Evolutionary conservation across 2,113 vertebrate genomes (phyloP).

Genomic region (Parotia lawesii): DNA sequence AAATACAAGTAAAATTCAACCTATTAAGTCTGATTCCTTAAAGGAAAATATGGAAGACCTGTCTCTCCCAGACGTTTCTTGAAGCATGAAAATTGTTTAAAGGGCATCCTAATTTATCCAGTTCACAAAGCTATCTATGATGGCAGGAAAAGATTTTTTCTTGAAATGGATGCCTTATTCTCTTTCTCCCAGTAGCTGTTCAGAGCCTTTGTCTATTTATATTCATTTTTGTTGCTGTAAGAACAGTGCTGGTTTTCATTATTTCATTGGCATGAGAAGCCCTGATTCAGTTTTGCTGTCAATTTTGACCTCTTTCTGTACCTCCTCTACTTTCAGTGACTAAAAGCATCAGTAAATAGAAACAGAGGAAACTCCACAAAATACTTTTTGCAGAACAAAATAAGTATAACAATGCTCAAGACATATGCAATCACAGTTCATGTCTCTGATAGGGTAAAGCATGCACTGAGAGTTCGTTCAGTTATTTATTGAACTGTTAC

Average conservation of each 20-base stretch:
- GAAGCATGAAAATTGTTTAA: conserved; percentile 59
- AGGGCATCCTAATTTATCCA: conserved; percentile 57
- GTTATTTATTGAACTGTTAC: background rate
- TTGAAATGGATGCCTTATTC: conserved; percentile 64
- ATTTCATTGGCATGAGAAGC: conserved; percentile 66
- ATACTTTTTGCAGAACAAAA: conserved; percentile 10
- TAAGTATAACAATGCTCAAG: background rate
- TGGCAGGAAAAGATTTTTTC: conserved; percentile 66
- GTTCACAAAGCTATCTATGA: conserved; percentile 66
- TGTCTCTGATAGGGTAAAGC: background rate
- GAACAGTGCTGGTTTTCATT: conserved; percentile 72
- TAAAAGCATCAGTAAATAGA: conserved; percentile 48
- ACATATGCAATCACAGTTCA: background rate
- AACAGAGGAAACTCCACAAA: conserved; percentile 14
- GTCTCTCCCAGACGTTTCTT: conserved; percentile 33
- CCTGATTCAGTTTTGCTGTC: conserved; percentile 65
- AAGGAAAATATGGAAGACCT: conserved; percentile 31
- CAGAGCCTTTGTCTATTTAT: conserved; percentile 65
- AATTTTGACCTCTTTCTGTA: conserved; percentile 55
- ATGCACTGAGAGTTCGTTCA: background rate
- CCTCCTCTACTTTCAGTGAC: conserved; percentile 6
- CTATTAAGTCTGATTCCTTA: conserved; percentile 34
- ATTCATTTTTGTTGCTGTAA: conserved; percentile 66
- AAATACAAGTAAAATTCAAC: background rate
- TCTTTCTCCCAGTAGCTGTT: conserved; percentile 57